These are phyloP conservation scores for Ancistrus triradiatus DNA, from an alignment of 2,113 vertebrate species.

Conservation along the genomic window DNA sequence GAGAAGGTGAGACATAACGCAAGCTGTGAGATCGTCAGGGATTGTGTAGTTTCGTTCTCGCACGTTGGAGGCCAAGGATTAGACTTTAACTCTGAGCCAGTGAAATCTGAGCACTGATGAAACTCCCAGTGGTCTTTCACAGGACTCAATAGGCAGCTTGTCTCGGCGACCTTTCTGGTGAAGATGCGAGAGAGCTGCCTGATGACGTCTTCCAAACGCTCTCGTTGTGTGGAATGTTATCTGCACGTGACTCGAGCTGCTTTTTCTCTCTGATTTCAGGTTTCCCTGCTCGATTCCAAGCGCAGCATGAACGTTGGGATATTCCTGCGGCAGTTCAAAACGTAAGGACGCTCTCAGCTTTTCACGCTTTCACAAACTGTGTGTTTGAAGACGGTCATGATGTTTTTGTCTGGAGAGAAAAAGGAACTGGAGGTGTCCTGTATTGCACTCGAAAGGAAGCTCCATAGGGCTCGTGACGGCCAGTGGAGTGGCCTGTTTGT, in stretches of 20 bases:
- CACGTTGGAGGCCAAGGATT: too few relatives aligned
- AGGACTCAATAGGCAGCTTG: neutral
- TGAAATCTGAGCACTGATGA: too few relatives aligned
- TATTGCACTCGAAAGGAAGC: slow-evolving; percentile 42
- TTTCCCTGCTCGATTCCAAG: slow-evolving; percentile 74
- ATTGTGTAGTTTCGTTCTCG: too few relatives aligned
- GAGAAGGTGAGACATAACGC: slow-evolving; percentile 59
- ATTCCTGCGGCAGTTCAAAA: slow-evolving; percentile 80
- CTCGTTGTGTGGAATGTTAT: too few relatives aligned
- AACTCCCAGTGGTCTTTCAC: too few relatives aligned
- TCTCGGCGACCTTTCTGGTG: neutral
- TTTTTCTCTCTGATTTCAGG: slow-evolving; percentile 53
- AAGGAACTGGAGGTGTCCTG: slow-evolving; percentile 47
- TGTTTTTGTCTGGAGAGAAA: slow-evolving; percentile 27
- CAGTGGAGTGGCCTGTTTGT: slow-evolving; percentile 33
- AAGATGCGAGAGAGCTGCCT: neutral
- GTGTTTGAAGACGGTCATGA: neutral
- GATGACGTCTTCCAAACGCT: neutral
- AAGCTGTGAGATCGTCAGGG: too few relatives aligned
- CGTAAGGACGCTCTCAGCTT: slow-evolving; percentile 56
- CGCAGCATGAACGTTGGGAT: slow-evolving; percentile 79
- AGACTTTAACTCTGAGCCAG: too few relatives aligned
- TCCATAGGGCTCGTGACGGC: slow-evolving; percentile 35
- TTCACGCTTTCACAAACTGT: slow-evolving; percentile 4
- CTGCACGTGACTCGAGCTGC: neutral